phyloP scores from a whole-genome alignment of 2,113 vertebrate species.

The Pseudopipra pipra region DNA sequence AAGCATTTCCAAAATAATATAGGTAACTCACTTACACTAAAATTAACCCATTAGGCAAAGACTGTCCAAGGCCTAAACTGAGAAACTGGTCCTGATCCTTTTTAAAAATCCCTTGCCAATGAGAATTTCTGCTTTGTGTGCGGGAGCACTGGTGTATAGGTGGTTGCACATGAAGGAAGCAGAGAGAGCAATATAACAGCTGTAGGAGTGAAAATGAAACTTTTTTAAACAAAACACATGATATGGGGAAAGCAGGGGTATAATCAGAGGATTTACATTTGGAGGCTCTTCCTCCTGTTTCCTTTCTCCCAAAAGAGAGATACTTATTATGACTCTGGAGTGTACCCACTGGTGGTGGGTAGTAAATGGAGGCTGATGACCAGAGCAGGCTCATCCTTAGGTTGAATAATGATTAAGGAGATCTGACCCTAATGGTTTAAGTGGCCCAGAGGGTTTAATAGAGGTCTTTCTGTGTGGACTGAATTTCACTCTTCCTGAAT shows the following conservation, averaged over 20 bases:
- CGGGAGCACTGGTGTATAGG: fast-evolving
- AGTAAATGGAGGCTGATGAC: neutral
- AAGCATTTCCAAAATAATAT: neutral
- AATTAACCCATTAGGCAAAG: neutral
- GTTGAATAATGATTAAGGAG: neutral
- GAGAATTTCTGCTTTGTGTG: neutral
- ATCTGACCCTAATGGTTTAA: neutral
- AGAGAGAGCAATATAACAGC: neutral
- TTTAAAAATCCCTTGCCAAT: neutral
- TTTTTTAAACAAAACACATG: neutral
- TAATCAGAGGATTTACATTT: neutral
- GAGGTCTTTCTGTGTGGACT: neutral
- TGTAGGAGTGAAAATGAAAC: fast-evolving
- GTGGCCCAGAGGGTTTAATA: neutral
- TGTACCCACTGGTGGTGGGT: neutral
- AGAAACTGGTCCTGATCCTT: neutral
- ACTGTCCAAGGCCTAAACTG: neutral
- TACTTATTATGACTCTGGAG: neutral
- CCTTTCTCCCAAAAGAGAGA: neutral
- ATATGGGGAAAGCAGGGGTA: fast-evolving
- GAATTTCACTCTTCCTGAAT: neutral
- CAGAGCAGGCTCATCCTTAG: neutral
- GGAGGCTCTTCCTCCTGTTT: neutral
- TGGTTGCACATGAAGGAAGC: fast-evolving
- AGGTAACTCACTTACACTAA: neutral